A percentile compares a stretch with the other conserved stretches of the same genome.
Conservation (phyloP, 2,888 invertebrate genomes). For the Laspeyria flexula region DNA sequence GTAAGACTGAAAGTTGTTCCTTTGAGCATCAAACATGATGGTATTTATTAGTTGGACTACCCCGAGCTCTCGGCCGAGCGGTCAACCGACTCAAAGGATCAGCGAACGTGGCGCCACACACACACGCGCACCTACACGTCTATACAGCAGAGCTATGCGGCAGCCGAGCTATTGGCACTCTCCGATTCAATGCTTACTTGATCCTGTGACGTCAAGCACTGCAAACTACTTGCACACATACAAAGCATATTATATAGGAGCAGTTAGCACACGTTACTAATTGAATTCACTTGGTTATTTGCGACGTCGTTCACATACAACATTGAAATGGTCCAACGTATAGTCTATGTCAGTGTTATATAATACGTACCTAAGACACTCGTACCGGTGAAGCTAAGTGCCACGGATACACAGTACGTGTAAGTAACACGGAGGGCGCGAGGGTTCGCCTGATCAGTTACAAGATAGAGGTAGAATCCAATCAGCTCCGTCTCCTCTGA, state of each 20-base stretch:
- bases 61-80: conserved; percentile 6
- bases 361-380: no score
- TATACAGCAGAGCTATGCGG: not conserved
- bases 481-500: conserved; percentile 23
- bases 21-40: conserved; percentile 16
- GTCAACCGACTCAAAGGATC: conserved; percentile 29
- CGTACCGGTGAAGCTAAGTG: no score
- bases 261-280: no score
- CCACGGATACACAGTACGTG: no score
- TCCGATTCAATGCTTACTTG: conserved; percentile 3
- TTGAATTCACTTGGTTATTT: conserved; percentile 7
- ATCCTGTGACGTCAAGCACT: conserved; percentile 8
- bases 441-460: conserved; percentile 17
- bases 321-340: not conserved
- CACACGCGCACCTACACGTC: not conserved
- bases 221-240: conserved; percentile 1
- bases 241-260: no score
- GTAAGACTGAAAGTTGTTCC: conserved; percentile 15
- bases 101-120: conserved; percentile 6
- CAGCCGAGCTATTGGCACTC: conserved; percentile 7
- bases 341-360: no score
- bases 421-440: no score
- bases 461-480: conserved; percentile 20
- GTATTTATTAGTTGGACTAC: conserved; percentile 13
- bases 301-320: conserved; percentile 1